Evolutionary conservation across 2,113 vertebrate genomes (phyloP).

Genomic region (Cyanoramphus novaezelandiae): DNA sequence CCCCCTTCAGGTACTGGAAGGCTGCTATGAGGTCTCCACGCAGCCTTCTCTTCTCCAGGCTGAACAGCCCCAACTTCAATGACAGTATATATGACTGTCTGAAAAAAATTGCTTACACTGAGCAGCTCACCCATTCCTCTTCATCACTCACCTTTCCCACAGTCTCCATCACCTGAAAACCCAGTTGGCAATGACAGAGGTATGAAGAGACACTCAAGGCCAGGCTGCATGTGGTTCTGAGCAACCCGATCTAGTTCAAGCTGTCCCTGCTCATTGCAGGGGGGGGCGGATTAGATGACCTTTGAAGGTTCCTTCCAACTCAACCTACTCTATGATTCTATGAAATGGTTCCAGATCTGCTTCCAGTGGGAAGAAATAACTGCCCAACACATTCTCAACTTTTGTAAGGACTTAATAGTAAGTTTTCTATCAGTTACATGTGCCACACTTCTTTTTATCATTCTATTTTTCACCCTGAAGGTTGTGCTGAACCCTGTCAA

Average conservation of each 20-base stretch:
- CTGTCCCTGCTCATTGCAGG: neutral
- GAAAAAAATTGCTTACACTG: neutral
- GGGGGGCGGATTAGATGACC: neutral
- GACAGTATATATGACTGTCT: neutral
- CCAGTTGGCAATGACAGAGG: neutral
- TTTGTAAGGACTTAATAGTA: neutral
- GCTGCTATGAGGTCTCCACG: too few species aligned
- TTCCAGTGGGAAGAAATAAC: neutral
- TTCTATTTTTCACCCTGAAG: neutral
- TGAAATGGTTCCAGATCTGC: neutral
- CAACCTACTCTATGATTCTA: neutral
- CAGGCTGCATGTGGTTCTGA: neutral
- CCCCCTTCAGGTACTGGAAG: too few species aligned
- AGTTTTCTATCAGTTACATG: neutral
- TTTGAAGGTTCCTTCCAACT: neutral
- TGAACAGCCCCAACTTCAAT: neutral
- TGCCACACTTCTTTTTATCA: neutral
- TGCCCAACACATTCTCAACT: neutral
- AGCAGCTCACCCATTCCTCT: neutral
- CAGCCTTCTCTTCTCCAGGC: too few species aligned
- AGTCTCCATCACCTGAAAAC: neutral
- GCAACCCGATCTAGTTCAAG: neutral
- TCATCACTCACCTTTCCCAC: neutral
- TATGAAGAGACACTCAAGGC: neutral
- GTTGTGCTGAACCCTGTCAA: neutral